Evolutionary conservation across 2,797 vertebrate species (phyloP).

Genomic region (Chanos chanos): DNA sequence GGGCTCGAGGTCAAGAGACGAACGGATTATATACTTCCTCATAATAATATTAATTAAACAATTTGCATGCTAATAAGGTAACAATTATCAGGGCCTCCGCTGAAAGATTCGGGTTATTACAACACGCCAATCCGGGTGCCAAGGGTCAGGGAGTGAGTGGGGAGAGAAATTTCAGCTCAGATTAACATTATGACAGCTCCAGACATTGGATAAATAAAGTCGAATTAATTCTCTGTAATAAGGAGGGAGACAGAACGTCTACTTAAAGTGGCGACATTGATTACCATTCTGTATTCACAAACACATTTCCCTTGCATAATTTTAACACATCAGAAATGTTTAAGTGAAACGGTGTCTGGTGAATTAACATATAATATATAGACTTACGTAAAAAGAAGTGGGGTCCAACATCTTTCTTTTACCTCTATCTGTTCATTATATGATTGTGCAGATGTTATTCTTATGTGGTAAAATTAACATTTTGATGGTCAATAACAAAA

Average conservation of each 20-base stretch:
- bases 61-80: conserved; percentile 99
- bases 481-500: too few species aligned
- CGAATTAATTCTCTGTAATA: conserved; percentile 97
- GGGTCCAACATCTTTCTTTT: too few species aligned
- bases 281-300: conserved; percentile 78
- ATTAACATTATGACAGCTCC: conserved; percentile 99
- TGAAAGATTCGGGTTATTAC: conserved; percentile 99
- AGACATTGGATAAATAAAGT: conserved; percentile 99
- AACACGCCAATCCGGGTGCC: conserved; percentile 98
- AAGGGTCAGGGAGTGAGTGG: conserved; percentile 96
- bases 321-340: conserved; percentile 57
- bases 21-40: conserved; percentile 99
- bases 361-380: too few species aligned
- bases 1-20: conserved; percentile 99
- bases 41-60: conserved; percentile 99
- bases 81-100: conserved; percentile 99
- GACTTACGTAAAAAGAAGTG: too few species aligned
- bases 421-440: too few species aligned
- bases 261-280: conserved; percentile 72
- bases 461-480: too few species aligned
- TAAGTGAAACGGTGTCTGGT: neutral
- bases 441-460: too few species aligned
- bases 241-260: conserved; percentile 76
- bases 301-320: conserved; percentile 73
- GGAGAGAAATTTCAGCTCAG: conserved; percentile 98